Base-by-base conservation (phyloP, 1,140 invertebrate genomes). In the Drosophila tsacasi region DNA sequence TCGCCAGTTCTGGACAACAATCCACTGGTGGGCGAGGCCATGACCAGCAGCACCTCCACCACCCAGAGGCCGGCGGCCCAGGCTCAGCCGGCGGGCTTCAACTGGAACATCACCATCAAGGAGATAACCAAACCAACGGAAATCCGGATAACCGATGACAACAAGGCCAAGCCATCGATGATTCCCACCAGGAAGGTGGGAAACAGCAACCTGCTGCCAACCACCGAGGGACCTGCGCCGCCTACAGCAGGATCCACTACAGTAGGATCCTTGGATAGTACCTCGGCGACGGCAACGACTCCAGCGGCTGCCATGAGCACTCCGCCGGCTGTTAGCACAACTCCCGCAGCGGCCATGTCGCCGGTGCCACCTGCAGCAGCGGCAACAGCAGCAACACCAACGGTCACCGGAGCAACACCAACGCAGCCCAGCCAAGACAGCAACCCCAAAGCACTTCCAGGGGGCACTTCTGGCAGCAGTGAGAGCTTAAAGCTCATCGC, bases 21-120 rank as follows among this genome's bases (percentile, higher is more conserved):
- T 72, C 76, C 84, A 32, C 52, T 84, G 81, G 39, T 44, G 37
- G 64, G 69, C 42, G 84, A 89, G 5, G 32, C 57, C n/a, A 4
- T 37, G 30, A 63, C 59, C 39, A 79, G 66, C 46, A 61, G 37
- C 13, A 50, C 71, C 35, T 44, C 83, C 9, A 15, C 68, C 17
- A 82, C 72, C 10, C 46, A 74, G 12, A 83, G 77, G 46, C 79
- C 86, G 2, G 57, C 47, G 9, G 55, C 63, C 17, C 46, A 65
- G 21, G 75, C 76, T 46, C 79, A 64, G 40, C 68, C 82, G 27
- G 76, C 62, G n/a, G 80, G 81, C 5, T 82, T 78, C 44, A 92
- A 92, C 75, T 91, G 82, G 74, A 92, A 92, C 30, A 93, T 93
- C 21, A 93, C 91, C 58, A 93, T 93, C 60, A 93, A 93, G 83